These are phyloP conservation scores for Melitaea cinxia DNA, from an alignment of 1,140 invertebrate species.

Conservation along the genomic window DNA sequence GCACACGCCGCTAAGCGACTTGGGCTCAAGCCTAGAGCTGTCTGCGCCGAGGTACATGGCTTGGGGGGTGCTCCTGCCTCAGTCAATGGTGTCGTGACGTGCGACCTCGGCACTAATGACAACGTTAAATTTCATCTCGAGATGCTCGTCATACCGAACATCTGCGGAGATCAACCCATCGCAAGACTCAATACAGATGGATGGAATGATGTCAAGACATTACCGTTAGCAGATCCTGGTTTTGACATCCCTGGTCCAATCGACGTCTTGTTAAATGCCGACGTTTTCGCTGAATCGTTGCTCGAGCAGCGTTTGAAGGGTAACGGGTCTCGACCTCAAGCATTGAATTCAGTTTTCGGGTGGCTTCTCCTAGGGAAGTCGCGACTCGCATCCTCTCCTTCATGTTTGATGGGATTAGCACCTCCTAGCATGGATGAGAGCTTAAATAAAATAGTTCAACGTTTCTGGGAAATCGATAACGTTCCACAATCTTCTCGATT, in stretches of 20 bases:
- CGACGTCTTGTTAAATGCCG: constrained; percentile 34
- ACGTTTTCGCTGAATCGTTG: constrained; percentile 23
- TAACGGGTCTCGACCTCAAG: background rate
- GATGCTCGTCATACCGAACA: constrained; percentile 27
- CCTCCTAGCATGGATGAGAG: background rate
- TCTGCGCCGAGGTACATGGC: background rate
- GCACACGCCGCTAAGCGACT: background rate
- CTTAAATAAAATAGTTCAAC: background rate
- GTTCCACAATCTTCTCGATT: background rate
- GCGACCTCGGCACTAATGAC: background rate
- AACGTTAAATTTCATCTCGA: background rate
- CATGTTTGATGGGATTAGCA: background rate
- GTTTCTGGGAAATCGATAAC: background rate
- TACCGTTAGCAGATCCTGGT: constrained; percentile 33
- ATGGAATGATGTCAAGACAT: constrained; percentile 29
- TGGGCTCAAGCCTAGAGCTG: background rate
- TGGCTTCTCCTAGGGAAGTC: background rate
- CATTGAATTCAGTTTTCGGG: background rate
- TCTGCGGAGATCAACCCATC: constrained; percentile 40
- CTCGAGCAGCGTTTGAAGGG: background rate
- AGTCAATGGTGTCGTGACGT: background rate
- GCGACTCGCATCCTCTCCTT: background rate
- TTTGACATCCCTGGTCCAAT: constrained; percentile 35
- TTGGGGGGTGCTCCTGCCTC: background rate
- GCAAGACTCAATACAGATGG: constrained; percentile 29